Conservation (phyloP, 53 echinoderm and acorn worm species). For the Holothuria scabra region DNA sequence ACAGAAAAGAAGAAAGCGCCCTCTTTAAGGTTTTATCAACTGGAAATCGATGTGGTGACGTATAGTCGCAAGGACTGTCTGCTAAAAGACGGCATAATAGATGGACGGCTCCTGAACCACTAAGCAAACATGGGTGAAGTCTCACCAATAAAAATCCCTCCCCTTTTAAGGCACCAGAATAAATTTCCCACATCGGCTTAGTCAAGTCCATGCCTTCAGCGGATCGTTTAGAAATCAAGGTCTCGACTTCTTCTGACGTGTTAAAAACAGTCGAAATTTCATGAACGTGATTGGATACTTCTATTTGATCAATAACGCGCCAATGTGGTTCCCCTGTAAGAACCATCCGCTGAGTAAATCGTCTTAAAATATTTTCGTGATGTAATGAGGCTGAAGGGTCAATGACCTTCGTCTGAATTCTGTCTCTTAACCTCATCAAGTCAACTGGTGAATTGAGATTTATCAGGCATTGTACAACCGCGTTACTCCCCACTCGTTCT, state of each 20-base stretch:
- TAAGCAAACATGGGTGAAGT: constrained; percentile 19
- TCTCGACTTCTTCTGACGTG: not conserved
- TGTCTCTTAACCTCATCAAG: not conserved
- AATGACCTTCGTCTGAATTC: not conserved
- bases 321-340: not conserved
- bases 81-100: constrained; percentile 1
- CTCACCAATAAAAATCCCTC: constrained; percentile 21
- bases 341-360: not conserved
- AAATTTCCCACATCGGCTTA: constrained; percentile 24
- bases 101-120: not conserved
- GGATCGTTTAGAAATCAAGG: not conserved
- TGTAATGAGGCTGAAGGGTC: no score
- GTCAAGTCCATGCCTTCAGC: not conserved
- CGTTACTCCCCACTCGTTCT: constrained; percentile 15
- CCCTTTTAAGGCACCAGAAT: not conserved
- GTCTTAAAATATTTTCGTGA: not conserved
- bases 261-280: not conserved
- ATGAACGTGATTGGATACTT: constrained; percentile 12
- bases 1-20: not conserved
- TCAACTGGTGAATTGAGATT: constrained; percentile 10
- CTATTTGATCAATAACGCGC: not conserved
- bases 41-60: constrained; percentile 26
- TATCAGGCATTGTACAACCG: constrained; percentile 3
- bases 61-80: not conserved
- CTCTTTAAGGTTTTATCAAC: not conserved